A percentile compares a stretch with the other conserved stretches of the same genome.
phyloP scores from a whole-genome alignment of 2,113 vertebrate genomes.

The Origma solitaria region DNA sequence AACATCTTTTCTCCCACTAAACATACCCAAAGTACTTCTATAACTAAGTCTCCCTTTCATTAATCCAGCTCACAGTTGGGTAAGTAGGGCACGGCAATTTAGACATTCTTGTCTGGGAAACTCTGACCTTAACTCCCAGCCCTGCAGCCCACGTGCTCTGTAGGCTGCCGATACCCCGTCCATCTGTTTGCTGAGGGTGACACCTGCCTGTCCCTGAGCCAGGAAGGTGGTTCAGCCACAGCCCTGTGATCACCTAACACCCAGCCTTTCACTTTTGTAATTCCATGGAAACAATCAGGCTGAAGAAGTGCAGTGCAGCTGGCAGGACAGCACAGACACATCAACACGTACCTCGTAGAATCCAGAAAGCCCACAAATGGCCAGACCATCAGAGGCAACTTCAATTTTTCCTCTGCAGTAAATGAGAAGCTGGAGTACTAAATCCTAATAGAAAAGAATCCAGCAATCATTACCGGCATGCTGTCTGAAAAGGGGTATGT shows the following conservation, averaged over 20 bases:
- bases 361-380: not conserved
- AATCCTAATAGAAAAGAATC: not conserved
- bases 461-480: not conserved
- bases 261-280: not conserved
- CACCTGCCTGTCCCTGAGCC: not conserved
- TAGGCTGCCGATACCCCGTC: not conserved
- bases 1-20: not conserved
- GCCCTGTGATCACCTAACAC: not conserved
- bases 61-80: conserved; percentile 10
- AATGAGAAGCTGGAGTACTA: not conserved
- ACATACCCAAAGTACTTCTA: not conserved
- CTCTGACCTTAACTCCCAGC: not conserved
- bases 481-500: not conserved
- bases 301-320: not conserved
- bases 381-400: not conserved
- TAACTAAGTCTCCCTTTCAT: conserved; percentile 21
- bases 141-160: not conserved
- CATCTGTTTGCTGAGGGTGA: not conserved
- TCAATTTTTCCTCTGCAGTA: not conserved
- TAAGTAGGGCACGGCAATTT: conserved; percentile 47
- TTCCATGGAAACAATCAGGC: not conserved
- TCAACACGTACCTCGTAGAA: fast-evolving
- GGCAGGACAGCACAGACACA: not conserved
- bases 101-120: conserved; percentile 15
- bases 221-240: not conserved